Conservation (phyloP, 2,797 vertebrate species). For the Psittacula derbiana region DNA sequence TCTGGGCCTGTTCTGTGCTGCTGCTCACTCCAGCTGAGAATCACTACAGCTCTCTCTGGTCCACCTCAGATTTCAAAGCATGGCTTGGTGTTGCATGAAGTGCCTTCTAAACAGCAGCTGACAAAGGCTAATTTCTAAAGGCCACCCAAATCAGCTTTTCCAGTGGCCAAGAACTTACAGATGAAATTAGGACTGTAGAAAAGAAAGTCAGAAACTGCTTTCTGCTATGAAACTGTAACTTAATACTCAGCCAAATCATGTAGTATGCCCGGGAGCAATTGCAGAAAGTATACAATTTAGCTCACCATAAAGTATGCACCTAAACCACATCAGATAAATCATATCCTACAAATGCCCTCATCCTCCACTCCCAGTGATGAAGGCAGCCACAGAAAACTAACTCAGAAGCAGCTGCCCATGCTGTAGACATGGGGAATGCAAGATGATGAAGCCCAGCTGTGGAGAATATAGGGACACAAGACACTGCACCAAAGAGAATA, state of each 20-base stretch:
- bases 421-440: background rate
- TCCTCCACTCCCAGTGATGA: background rate
- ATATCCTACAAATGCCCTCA: background rate
- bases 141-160: background rate
- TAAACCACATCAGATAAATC: conserved; percentile 41
- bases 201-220: background rate
- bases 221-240: background rate
- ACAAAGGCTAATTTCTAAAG: background rate
- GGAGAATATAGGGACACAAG: background rate
- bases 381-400: background rate
- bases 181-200: background rate
- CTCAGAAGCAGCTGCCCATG: background rate
- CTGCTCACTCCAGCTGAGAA: background rate
- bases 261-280: background rate
- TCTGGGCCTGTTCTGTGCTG: background rate
- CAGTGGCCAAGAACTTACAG: background rate
- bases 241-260: background rate
- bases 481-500: background rate
- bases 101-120: background rate
- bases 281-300: background rate
- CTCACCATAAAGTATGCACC: background rate
- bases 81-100: background rate
- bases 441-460: background rate
- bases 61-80: background rate
- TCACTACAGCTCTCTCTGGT: background rate